Conservation (phyloP, 1,140 invertebrate species). For the Prorops nasuta region DNA sequence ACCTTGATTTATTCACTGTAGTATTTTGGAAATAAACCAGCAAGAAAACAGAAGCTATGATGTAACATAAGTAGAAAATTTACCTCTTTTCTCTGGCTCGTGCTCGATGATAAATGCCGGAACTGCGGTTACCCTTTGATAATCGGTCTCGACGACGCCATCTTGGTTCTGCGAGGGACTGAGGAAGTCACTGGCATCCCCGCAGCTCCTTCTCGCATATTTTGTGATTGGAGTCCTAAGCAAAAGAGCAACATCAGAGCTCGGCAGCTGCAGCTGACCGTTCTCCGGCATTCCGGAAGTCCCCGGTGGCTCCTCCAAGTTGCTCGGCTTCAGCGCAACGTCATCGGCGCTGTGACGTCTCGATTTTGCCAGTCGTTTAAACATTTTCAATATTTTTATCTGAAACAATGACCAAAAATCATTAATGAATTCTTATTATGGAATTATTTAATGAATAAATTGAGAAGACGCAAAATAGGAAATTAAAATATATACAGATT, state of each 20-base stretch:
- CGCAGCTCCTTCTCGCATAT: slow-evolving; percentile 46
- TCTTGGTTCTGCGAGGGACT: slow-evolving; percentile 30
- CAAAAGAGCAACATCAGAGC: slow-evolving; percentile 29
- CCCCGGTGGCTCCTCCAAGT: slow-evolving; percentile 36
- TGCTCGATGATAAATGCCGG: slow-evolving; percentile 59
- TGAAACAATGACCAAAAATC: slow-evolving; percentile 3
- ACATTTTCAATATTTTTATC: slow-evolving; percentile 32
- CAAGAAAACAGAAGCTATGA: too few relatives aligned
- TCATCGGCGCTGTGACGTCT: slow-evolving; percentile 51
- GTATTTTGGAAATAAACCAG: too few relatives aligned
- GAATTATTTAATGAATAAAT: too few relatives aligned
- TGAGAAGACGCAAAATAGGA: too few relatives aligned
- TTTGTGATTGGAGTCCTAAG: slow-evolving; percentile 43
- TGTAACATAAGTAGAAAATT: too few relatives aligned
- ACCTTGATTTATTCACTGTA: too few relatives aligned
- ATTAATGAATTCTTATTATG: not conserved
- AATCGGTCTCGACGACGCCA: slow-evolving; percentile 43
- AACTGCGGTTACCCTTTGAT: slow-evolving; percentile 59
- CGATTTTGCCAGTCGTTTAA: slow-evolving; percentile 51
- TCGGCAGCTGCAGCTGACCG: too few relatives aligned
- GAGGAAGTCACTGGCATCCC: slow-evolving; percentile 41
- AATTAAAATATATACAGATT: too few relatives aligned
- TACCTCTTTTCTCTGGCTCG: slow-evolving; percentile 51
- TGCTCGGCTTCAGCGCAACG: slow-evolving; percentile 32
- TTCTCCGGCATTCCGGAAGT: slow-evolving; percentile 24